Percentiles rank a stretch among this genome's conserved stretches.
These are phyloP conservation scores for Cephus sareptanus DNA, from an alignment of 2,888 invertebrate genomes.

Conservation along the genomic window DNA sequence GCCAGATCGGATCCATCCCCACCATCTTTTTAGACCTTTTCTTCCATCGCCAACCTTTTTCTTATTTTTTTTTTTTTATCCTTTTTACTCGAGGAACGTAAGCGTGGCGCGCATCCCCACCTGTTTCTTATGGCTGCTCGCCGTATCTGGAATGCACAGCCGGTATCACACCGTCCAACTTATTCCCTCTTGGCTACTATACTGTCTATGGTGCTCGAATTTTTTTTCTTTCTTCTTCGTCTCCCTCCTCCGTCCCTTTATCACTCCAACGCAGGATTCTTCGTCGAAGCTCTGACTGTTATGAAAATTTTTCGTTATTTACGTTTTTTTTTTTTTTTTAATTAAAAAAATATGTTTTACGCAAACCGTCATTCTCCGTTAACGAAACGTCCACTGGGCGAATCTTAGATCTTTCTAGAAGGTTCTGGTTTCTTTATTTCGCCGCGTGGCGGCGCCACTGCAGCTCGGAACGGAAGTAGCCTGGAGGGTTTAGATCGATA, in stretches of 20 bases:
- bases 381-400: neutral
- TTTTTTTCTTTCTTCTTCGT: constrained; percentile 9
- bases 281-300: neutral
- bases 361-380: no score
- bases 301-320: neutral
- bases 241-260: constrained; percentile 3
- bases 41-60: constrained; percentile 10
- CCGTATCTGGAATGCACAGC: constrained; percentile 42
- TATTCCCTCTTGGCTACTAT: constrained; percentile 15
- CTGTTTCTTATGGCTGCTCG: constrained; percentile 20
- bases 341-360: neutral
- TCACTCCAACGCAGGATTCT: constrained; percentile 9
- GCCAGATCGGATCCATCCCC: neutral
- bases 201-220: constrained; percentile 20
- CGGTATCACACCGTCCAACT: constrained; percentile 28
- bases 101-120: constrained; percentile 43
- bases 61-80: constrained; percentile 30
- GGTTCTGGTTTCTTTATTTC: neutral
- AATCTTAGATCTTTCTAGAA: neutral
- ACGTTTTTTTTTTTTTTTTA: neutral
- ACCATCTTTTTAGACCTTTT: constrained; percentile 20
- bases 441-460: neutral
- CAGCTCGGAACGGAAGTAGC: neutral
- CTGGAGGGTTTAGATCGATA: constrained; percentile 12
- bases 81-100: constrained; percentile 22